phyloP scores from a whole-genome alignment of 2,113 vertebrate species.

The Siniperca knerii region DNA sequence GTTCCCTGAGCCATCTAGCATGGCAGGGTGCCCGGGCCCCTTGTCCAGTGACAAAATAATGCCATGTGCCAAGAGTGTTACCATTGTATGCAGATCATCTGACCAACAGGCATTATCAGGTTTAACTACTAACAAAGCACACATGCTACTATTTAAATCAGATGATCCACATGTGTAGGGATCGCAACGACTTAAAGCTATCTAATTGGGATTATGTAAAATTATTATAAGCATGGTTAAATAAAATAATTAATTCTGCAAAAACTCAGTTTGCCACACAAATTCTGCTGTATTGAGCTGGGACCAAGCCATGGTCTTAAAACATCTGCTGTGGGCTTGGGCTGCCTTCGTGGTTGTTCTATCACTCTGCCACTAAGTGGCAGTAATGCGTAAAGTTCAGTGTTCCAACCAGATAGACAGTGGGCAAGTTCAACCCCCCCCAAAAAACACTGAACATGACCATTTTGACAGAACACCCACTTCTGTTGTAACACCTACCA shows the following conservation, averaged over 20 bases:
- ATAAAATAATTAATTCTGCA: not conserved
- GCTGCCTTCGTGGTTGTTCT: not conserved
- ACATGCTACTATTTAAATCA: not conserved
- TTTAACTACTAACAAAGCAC: not conserved
- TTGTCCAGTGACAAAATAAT: not conserved
- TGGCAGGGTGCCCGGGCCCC: not conserved
- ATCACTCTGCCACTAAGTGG: constrained; percentile 42
- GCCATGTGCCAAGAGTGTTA: not conserved
- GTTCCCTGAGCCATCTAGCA: not conserved
- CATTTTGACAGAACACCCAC: not conserved
- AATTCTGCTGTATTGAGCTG: not conserved
- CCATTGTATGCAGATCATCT: not conserved
- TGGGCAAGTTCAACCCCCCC: not conserved
- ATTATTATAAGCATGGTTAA: not conserved
- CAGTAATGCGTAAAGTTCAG: constrained; percentile 21
- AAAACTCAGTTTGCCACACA: not conserved
- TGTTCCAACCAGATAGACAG: not conserved
- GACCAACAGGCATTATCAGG: not conserved
- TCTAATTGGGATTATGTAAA: not conserved
- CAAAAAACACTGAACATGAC: not conserved
- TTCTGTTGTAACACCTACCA: constrained; percentile 1
- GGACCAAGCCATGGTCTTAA: not conserved
- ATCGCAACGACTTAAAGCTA: not conserved
- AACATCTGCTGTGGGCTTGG: not conserved
- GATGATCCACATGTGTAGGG: not conserved